Base-by-base conservation (phyloP, 2,113 vertebrate species). In the Lethenteron camtschaticum region DNA sequence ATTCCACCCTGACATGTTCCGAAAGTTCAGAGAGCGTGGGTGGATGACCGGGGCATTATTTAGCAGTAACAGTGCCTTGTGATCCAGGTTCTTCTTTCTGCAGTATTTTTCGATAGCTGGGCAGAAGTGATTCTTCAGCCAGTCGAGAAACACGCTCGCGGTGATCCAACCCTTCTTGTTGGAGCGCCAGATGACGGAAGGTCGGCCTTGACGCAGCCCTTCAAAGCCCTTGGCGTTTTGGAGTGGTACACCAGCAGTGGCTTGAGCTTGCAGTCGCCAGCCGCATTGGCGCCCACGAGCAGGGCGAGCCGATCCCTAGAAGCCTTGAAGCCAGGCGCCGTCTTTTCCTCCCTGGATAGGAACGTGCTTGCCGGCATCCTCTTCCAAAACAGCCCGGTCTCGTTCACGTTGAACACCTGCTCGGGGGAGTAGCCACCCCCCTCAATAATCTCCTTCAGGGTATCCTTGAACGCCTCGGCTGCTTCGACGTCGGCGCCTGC, bases 261-360 rank as follows among this genome's bases (percentile, higher is more conserved):
- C 57, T 72, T 59, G 16, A 70, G 56, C 20, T 58, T 70, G 18
- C 57, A 60, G 59, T 59, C 69, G 3, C 57, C 55, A 8, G 68
- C 56, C n/a, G 56, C 57, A 20, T 70, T 59, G n/a, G 68, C 71
- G 13, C 68, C 69, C 11, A 70, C 4, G 11, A 72, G 71, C 18
- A 72, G 69, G n/a, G 71, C 60, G n/a, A 72, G 69, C 8, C 16
- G 57, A 58, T 72, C 71, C 9, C 58, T 72, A n/a, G 71, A 56
- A 70, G 71, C 71, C 24, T 72, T 69, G 41, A 72, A 69, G 10
- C 71, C 71, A 9, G 16, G 24, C 4, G 69, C 56, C 11, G 57
- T 8, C 71, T 72, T 70, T 57, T 72, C 56, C 11, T 71, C 69
- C 18, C 16, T 70, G 9, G 68, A 71, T 20, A 72, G 57, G 55